Evolutionary conservation across 2,797 vertebrate genomes (phyloP).

Genomic region (Hydrolagus colliei): DNA sequence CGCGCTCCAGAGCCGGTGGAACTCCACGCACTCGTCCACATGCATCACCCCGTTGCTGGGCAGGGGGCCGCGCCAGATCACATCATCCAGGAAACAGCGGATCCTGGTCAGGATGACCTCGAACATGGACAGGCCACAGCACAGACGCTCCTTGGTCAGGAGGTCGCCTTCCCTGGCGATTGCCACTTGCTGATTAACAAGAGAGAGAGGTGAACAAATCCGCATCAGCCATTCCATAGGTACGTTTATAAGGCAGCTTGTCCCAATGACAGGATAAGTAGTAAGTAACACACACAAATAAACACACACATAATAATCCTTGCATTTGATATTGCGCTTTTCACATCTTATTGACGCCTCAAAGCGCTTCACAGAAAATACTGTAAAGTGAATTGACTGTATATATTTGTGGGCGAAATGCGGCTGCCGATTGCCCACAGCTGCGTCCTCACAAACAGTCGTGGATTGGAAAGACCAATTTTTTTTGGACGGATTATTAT

Average conservation of each 20-base stretch:
- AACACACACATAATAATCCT: too few relatives aligned
- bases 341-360: too few relatives aligned
- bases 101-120: conserved; percentile 89
- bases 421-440: too few relatives aligned
- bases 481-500: too few relatives aligned
- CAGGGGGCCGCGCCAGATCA: conserved; percentile 90
- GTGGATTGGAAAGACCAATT: too few relatives aligned
- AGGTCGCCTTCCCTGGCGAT: conserved; percentile 92
- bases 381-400: too few relatives aligned
- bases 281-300: too few relatives aligned
- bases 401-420: too few relatives aligned
- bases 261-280: background rate
- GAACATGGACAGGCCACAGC: conserved; percentile 97
- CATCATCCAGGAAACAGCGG: conserved; percentile 83
- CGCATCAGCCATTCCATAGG: background rate
- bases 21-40: conserved; percentile 94
- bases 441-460: too few relatives aligned
- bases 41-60: conserved; percentile 98
- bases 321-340: too few relatives aligned
- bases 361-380: too few relatives aligned
- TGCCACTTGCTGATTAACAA: conserved; percentile 81
- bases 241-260: background rate
- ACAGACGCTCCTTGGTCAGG: conserved; percentile 92
- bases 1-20: conserved; percentile 96
- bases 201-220: conserved; percentile 8